Base-by-base conservation (phyloP, 2,888 invertebrate genomes). In the Gerris lacustris region DNA sequence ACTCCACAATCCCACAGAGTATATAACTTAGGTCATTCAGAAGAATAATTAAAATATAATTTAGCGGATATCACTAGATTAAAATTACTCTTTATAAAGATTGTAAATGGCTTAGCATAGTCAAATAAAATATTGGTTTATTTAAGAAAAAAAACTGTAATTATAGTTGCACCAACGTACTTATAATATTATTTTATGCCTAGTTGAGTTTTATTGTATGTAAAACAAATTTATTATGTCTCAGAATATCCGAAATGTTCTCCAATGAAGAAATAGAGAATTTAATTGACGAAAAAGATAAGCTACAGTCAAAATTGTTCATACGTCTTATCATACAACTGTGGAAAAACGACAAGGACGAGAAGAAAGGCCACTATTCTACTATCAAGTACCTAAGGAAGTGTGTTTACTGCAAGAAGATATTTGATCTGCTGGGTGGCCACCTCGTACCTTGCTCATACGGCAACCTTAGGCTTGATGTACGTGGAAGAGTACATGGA, bases 291-390 rank as follows among this genome's bases (percentile, higher is more conserved):
- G 17, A 11, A 31, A 66, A 66, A 17, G 66, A 31, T 66, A 66
- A 66, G 17, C n/a, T 66, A n/a, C 31, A 17, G 31, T 31, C 66
- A 11, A 66, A 31, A 66, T 18, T 66, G 11, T 66, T n/a, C 17
- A n/a, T 17, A n/a, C n/a, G 66, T n/a, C 17, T 66, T 9, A 66
- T 31, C 9, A 11, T 31, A 17, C 18, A 11, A n/a, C 17, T 66
- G 66, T 66, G 17, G 31, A 66, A 66, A n/a, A 11, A n/a, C 17
- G 31, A n/a, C 2, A 11, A 11, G 11, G 31, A 66, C 11, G 11
- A 17, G 18, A n/a, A 11, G 11, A 66, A 31, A 66, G 66, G 66
- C 31, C 66, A 66, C 31, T 66, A 66, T 66, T 15, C 66, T n/a
- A 17, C 66, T 17, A 66, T 66, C 9, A 66, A 31, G 17, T 66